phyloP scores from a whole-genome alignment of 1,140 invertebrate genomes.

The Zaprionus nigranus region DNA sequence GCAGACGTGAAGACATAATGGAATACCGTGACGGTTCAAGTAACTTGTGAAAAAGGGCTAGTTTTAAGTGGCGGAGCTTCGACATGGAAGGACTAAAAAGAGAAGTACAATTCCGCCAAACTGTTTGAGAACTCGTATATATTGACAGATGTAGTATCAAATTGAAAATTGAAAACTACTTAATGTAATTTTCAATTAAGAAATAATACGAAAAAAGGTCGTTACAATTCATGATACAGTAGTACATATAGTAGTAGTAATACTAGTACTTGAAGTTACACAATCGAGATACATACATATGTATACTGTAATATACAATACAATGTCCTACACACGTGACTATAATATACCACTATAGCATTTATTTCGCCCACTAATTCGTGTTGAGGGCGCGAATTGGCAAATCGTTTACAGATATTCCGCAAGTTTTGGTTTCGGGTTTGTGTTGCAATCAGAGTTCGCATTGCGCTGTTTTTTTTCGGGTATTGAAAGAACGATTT shows the following conservation, averaged over 20 bases:
- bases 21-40: slow-evolving; percentile 2
- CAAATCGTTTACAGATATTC: slow-evolving; percentile 20
- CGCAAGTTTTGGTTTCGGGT: slow-evolving; percentile 11
- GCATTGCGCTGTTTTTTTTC: background rate
- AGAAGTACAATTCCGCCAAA: background rate
- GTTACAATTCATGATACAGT: slow-evolving; percentile 4
- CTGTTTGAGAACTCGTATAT: background rate
- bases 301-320: slow-evolving; percentile 24
- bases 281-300: slow-evolving; percentile 13
- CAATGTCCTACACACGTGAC: slow-evolving; percentile 31
- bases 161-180: slow-evolving; percentile 8
- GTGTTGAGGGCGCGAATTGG: slow-evolving; percentile 13
- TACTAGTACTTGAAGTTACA: slow-evolving; percentile 8
- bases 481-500: background rate
- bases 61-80: background rate
- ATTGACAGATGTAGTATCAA: slow-evolving; percentile 5
- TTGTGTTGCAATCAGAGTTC: slow-evolving; percentile 17
- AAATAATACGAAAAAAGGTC: slow-evolving; percentile 2
- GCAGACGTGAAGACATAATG: background rate
- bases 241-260: background rate
- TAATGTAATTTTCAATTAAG: slow-evolving; percentile 3
- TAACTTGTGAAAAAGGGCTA: background rate
- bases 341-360: slow-evolving; percentile 31
- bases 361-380: slow-evolving; percentile 16
- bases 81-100: slow-evolving; percentile 4